Evolutionary conservation across 2,888 invertebrate species (phyloP).

Genomic region (Alcis repandata): DNA sequence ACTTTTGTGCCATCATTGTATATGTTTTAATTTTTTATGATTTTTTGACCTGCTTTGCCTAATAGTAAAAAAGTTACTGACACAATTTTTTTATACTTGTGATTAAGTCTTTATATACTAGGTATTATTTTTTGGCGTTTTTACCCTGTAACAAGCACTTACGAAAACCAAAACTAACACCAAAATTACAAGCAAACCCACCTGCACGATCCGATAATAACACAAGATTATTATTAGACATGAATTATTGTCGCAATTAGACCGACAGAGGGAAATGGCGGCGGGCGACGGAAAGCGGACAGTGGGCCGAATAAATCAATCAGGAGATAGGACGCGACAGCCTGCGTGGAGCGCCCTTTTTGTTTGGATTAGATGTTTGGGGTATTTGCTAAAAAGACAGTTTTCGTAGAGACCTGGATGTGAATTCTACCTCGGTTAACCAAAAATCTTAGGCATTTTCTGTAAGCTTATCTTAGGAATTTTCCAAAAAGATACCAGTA

Average conservation of each 20-base stretch:
- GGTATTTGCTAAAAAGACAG: background rate
- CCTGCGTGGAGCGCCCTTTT: slow-evolving; percentile 35
- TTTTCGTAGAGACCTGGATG: background rate
- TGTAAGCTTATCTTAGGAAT: no score
- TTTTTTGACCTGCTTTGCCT: no score
- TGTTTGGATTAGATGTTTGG: slow-evolving; percentile 12
- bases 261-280: slow-evolving; percentile 74
- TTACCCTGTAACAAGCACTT: no score
- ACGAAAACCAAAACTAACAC: background rate
- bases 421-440: no score
- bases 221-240: slow-evolving; percentile 82
- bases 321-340: slow-evolving; percentile 43
- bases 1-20: no score
- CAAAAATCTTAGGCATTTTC: no score
- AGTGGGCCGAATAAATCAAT: slow-evolving; percentile 62
- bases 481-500: no score
- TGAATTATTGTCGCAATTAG: slow-evolving; percentile 84
- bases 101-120: no score
- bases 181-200: slow-evolving; percentile 23
- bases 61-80: no score
- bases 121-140: no score
- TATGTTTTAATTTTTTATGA: no score
- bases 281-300: slow-evolving; percentile 57
- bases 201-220: slow-evolving; percentile 71
- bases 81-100: no score